phyloP scores from a whole-genome alignment of 2,113 vertebrate genomes.

The Prunella fulvescens region DNA sequence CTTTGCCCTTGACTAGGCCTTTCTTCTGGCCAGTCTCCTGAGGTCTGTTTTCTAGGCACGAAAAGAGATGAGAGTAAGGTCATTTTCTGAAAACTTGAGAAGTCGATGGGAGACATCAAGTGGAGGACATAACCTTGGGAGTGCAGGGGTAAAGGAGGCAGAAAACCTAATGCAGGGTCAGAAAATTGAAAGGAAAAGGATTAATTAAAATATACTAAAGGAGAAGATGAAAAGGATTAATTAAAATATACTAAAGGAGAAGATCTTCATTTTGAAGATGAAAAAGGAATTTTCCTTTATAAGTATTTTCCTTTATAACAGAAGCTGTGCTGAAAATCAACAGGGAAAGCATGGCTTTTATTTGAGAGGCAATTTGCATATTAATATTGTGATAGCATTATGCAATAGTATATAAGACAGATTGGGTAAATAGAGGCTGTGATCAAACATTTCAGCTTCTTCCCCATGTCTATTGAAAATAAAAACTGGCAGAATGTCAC shows the following conservation, averaged over 20 bases:
- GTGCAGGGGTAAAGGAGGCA: neutral
- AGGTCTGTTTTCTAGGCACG: neutral
- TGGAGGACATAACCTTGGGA: conserved; percentile 13
- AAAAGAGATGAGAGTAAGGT: neutral
- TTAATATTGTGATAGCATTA: conserved; percentile 54
- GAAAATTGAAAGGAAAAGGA: neutral
- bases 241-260: neutral
- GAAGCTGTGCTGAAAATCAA: conserved; percentile 31
- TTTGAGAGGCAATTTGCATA: conserved; percentile 51
- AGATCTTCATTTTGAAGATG: neutral
- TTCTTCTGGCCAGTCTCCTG: neutral
- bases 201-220: conserved; percentile 32
- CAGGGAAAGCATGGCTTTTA: conserved; percentile 3
- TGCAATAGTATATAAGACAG: conserved; percentile 49
- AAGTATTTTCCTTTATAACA: conserved; percentile 21
- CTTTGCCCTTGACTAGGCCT: neutral
- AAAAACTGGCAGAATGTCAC: conserved; percentile 46
- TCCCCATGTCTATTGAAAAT: conserved; percentile 16
- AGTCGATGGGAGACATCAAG: neutral
- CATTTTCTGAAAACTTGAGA: neutral
- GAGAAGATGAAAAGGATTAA: neutral
- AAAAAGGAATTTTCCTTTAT: conserved; percentile 26
- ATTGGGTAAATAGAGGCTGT: conserved; percentile 51
- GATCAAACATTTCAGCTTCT: conserved; percentile 35
- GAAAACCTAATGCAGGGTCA: neutral